These are phyloP conservation scores for Acrocyrtus sp. DNA, from an alignment of 2,888 invertebrate genomes.

Conservation along the genomic window DNA sequence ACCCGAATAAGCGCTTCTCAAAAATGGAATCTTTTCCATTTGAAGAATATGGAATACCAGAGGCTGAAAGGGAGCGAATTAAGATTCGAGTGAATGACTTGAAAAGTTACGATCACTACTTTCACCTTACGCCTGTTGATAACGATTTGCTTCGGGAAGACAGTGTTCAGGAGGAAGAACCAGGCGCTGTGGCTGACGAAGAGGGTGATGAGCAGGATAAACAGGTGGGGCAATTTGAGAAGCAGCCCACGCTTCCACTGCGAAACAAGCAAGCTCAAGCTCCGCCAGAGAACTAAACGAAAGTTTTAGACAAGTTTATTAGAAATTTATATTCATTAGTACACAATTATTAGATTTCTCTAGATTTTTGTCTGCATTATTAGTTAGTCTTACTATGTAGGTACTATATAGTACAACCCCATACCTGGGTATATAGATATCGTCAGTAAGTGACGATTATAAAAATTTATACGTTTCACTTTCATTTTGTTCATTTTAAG, in stretches of 20 bases:
- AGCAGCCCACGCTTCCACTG: slow-evolving; percentile 28
- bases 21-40: slow-evolving; percentile 51
- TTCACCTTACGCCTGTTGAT: slow-evolving; percentile 42
- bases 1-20: slow-evolving; percentile 31
- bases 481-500: too few species aligned
- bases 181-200: slow-evolving; percentile 4
- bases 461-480: too few species aligned
- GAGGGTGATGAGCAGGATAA: slow-evolving; percentile 20
- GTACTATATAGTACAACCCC: too few species aligned
- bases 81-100: slow-evolving; percentile 39
- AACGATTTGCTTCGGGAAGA: slow-evolving; percentile 32
- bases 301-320: too few species aligned
- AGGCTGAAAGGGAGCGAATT: slow-evolving; percentile 42
- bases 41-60: slow-evolving; percentile 48
- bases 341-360: too few species aligned
- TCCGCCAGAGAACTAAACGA: background rate
- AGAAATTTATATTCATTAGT: too few species aligned
- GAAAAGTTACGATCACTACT: slow-evolving; percentile 39
- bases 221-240: slow-evolving; percentile 33
- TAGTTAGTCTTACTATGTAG: too few species aligned
- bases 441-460: too few species aligned
- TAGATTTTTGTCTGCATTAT: too few species aligned
- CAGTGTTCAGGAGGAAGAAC: slow-evolving; percentile 28
- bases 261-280: too few species aligned
- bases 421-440: too few species aligned